Percentiles rank a stretch among this genome's conserved stretches.
phyloP scores from a whole-genome alignment of 2,797 vertebrate genomes.

The Enteromius mattozi region DNA sequence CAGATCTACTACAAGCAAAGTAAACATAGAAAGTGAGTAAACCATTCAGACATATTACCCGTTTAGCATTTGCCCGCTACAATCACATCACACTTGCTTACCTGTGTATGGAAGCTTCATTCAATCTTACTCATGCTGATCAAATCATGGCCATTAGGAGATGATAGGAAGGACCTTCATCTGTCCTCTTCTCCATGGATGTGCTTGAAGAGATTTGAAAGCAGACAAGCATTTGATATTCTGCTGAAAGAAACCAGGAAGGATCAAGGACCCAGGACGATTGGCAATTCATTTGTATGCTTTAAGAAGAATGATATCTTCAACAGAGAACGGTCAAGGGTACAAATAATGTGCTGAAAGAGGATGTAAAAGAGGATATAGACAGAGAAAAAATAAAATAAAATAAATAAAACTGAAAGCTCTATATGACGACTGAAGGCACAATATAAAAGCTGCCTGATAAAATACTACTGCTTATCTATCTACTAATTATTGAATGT shows the following conservation, averaged over 20 bases:
- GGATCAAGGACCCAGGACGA: constrained; percentile 19
- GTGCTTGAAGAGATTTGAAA: constrained; percentile 37
- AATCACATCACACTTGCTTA: constrained; percentile 52
- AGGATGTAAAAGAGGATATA: constrained; percentile 5
- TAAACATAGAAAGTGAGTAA: not conserved
- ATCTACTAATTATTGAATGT: not conserved
- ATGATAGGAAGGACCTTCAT: constrained; percentile 58
- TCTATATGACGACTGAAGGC: not conserved
- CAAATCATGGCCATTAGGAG: constrained; percentile 56
- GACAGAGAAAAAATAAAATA: not conserved
- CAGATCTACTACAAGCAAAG: constrained; percentile 19
- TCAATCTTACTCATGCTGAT: constrained; percentile 58
- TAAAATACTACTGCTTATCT: not conserved
- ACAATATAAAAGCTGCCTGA: not conserved
- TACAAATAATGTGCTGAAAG: constrained; percentile 45
- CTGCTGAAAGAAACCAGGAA: constrained; percentile 28
- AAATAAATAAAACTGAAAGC: constrained; percentile 10
- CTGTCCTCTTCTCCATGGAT: constrained; percentile 49
- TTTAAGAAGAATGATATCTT: constrained; percentile 27
- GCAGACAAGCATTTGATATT: constrained; percentile 45
- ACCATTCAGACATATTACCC: not conserved
- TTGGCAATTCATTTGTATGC: constrained; percentile 37
- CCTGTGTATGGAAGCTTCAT: constrained; percentile 51
- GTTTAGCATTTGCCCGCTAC: constrained; percentile 18
- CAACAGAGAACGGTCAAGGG: constrained; percentile 47